Base-by-base conservation (phyloP, 2,888 invertebrate genomes). In the Zeuzera pyrina region DNA sequence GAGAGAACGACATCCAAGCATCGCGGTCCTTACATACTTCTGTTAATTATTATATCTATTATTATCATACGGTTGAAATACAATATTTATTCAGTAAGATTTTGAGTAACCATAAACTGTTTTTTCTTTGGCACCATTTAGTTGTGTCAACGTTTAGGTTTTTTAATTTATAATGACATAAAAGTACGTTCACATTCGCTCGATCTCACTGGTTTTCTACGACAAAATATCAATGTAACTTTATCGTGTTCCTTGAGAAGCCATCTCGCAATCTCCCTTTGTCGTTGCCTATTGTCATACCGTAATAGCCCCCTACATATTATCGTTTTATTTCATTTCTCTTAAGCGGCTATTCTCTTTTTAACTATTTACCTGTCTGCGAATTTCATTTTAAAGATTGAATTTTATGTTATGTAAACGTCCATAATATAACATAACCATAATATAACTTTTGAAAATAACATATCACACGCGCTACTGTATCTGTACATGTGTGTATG, bases 301-400 rank as follows among this genome's bases (percentile, higher is more conserved):
- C 45, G 63, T 69, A 60, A 69, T 66, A 57, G 63, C 65, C 62
- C 52, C 53, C 51, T 57, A 70, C 68, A 64, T 76, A 74, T 69
- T 72, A 68, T 62, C 68, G 58, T 77, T 70, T 77, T 70, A 73
- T 77, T 72, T 73, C 68, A 58, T 72, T 67, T 70, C 66, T 57
- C 47, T 45, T 49, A 47, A 52, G 52, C 49, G 49, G 63, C 63
- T 67, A 63, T 66, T 73, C 62, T 47, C 68, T 65, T 71, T 56
- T 67, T 57, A 53, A 61, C 58, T 62, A 56, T 60, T n/a, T 52
- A 63, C 58, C 58, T 61, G 54, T 55, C 52, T 59, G 45, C 42
- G 42, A 52, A 57, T 66, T 64, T 63, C 52, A 57, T 65, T 59
- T 61, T 43, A 44, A 48, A 47, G 44, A 49, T 37, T 43, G 50